Evolutionary conservation across 2,797 vertebrate genomes (phyloP), one percentile per base, ranked within the genome.

Genomic region (Dryobates pubescens): DNA sequence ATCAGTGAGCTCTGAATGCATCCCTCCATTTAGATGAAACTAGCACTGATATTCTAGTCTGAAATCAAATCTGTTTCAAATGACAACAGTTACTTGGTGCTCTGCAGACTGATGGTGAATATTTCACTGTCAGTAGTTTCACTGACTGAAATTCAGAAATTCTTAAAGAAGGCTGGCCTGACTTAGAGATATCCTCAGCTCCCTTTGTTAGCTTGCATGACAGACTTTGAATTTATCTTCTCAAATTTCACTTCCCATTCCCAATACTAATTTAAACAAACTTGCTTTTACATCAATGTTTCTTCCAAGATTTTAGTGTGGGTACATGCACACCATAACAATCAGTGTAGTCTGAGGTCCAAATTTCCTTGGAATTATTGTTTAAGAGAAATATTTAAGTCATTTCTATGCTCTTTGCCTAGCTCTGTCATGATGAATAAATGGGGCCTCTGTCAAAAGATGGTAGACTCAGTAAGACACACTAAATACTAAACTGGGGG

Each of bases 301-400:
- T 85, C 72, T 57, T 57, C n/a, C 38, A 72, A 72, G 72, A 29
- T 36, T 78, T 61, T 61, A 41, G 7, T 51, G 36, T 71, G 32
- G 18, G 15, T 38, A 61, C 13, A 17, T 2, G 5, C 0, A 1
- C 54, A 17, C 7, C 63, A 58, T 4, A 3, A 59, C 7, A 19
- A 75, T 47, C 36, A n/a, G 9, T 32, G 4, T 4, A 54, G 22
- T 32, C 13, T 19, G 32, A 70, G 32, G 41, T 56, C 71, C n/a
- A 89, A 73, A 88, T 38, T 26, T 57, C 10, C 26, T 71, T 62
- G 59, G 22, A 36, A 43, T 54, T 75, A 58, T 43, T 68, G 58
- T 27, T 57, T 51, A 54, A 70, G 29, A 34, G 86, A 88, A 58
- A 70, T 23, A 76, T 47, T 68, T 26, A 62, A 64, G 57, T 15